Percentiles rank a stretch among this genome's conserved stretches.
Conservation (phyloP, 2,888 invertebrate species). For the Apoderus coryli region DNA sequence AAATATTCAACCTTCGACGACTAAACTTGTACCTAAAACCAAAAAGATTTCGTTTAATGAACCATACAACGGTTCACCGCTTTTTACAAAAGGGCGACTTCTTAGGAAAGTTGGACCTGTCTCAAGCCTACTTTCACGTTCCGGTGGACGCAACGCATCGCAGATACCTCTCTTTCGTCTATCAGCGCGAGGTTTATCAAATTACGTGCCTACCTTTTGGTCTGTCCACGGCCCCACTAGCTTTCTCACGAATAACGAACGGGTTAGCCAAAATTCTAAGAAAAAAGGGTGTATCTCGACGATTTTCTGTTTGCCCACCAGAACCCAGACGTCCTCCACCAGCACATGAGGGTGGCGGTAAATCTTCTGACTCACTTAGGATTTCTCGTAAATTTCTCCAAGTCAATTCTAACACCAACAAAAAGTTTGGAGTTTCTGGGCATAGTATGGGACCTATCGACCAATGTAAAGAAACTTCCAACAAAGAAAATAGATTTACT, state of each 20-base stretch:
- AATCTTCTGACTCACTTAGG: slow-evolving; percentile 10
- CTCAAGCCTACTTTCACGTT: slow-evolving; percentile 14
- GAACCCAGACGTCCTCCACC: slow-evolving; percentile 5
- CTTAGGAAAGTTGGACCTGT: slow-evolving; percentile 13
- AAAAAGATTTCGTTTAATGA: slow-evolving; percentile 5
- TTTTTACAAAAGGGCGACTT: slow-evolving; percentile 13
- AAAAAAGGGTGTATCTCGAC: too few relatives aligned
- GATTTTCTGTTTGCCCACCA: slow-evolving; percentile 11
- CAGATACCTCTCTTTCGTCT: slow-evolving; percentile 10
- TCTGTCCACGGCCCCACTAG: slow-evolving; percentile 12
- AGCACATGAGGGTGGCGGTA: neutral
- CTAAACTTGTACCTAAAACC: slow-evolving; percentile 6
- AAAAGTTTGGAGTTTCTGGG: slow-evolving; percentile 12
- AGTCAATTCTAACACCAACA: slow-evolving; percentile 11
- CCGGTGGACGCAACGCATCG: slow-evolving; percentile 9
- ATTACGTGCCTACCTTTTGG: slow-evolving; percentile 14
- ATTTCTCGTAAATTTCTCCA: slow-evolving; percentile 11
- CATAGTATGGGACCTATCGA: slow-evolving; percentile 13
- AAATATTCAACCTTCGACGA: slow-evolving; percentile 10
- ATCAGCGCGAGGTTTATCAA: slow-evolving; percentile 10
- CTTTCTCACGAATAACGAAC: slow-evolving; percentile 10
- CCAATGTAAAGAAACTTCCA: too few relatives aligned
- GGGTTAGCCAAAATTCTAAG: too few relatives aligned
- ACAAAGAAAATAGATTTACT: too few relatives aligned
- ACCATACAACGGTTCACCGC: slow-evolving; percentile 8